Percentiles rank a stretch among this genome's conserved stretches.
phyloP scores from a whole-genome alignment of 2,888 invertebrate species.

The Penaeus monodon region DNA sequence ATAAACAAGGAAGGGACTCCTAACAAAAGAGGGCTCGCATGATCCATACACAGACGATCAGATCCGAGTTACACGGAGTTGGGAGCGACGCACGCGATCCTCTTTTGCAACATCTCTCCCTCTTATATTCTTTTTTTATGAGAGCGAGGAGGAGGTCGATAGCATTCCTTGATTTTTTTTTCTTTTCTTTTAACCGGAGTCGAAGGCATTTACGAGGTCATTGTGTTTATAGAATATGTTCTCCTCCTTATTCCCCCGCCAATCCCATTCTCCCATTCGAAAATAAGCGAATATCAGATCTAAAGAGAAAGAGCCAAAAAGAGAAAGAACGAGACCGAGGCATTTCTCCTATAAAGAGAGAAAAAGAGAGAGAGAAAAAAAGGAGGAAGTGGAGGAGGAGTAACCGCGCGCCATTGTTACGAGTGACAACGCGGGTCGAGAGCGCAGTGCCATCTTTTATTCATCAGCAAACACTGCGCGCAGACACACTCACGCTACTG shows the following conservation, averaged over 20 bases:
- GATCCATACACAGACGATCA: too few species aligned
- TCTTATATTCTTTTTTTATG: not conserved
- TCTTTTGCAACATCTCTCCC: too few species aligned
- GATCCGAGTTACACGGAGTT: too few species aligned
- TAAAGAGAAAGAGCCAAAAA: too few species aligned
- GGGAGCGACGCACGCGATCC: too few species aligned
- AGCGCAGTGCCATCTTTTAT: constrained; percentile 39
- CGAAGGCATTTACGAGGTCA: too few species aligned
- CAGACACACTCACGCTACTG: constrained; percentile 38
- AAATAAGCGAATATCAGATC: too few species aligned
- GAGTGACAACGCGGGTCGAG: not conserved
- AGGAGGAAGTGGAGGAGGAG: not conserved
- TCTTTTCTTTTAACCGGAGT: not conserved
- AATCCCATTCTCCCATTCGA: not conserved
- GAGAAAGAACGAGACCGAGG: too few species aligned
- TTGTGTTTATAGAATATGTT: not conserved
- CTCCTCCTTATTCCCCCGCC: not conserved
- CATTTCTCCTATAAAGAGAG: too few species aligned
- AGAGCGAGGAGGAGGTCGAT: not conserved
- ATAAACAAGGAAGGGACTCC: too few species aligned
- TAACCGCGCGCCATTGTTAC: too few species aligned
- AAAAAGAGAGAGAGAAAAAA: not conserved
- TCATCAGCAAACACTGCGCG: constrained; percentile 41
- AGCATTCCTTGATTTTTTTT: not conserved
- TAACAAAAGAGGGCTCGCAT: too few species aligned